These are phyloP conservation scores for Amphiprion clarkii DNA, from an alignment of 2,797 vertebrate species.

Conservation along the genomic window DNA sequence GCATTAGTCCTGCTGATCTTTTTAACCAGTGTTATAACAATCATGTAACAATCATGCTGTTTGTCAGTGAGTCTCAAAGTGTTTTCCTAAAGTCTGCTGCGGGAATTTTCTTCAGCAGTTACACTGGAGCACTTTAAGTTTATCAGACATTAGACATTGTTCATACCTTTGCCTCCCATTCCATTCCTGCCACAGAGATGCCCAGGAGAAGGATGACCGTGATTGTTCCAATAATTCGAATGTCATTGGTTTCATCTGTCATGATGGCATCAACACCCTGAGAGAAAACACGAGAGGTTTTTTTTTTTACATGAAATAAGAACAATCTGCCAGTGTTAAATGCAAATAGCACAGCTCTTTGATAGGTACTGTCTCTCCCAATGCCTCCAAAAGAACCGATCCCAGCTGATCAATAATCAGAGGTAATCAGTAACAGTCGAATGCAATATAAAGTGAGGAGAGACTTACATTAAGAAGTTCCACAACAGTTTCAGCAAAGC, in stretches of 20 bases:
- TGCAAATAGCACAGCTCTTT: not conserved
- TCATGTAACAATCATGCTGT: not conserved
- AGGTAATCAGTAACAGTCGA: not conserved
- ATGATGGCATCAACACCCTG: conserved; percentile 88
- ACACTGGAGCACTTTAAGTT: not conserved
- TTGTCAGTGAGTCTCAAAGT: not conserved
- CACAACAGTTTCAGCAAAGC: conserved; percentile 96
- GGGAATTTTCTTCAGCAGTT: not conserved
- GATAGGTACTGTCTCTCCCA: not conserved
- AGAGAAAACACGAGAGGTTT: conserved; percentile 6
- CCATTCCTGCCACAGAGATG: conserved; percentile 98
- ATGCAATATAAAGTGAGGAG: not conserved
- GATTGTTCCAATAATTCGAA: conserved; percentile 95
- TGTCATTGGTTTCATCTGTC: conserved; percentile 92
- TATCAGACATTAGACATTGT: not conserved
- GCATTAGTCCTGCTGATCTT: not conserved
- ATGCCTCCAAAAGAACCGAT: not conserved
- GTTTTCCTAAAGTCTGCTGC: not conserved
- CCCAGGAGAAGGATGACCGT: conserved; percentile 94
- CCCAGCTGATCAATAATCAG: not conserved
- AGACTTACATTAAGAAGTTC: conserved; percentile 90
- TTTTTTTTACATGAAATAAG: not conserved
- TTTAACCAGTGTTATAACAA: not conserved
- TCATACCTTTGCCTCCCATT: conserved; percentile 98
- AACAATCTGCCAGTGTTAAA: not conserved